phyloP scores from a whole-genome alignment of 2,113 vertebrate species.

The Poecilia latipinna region DNA sequence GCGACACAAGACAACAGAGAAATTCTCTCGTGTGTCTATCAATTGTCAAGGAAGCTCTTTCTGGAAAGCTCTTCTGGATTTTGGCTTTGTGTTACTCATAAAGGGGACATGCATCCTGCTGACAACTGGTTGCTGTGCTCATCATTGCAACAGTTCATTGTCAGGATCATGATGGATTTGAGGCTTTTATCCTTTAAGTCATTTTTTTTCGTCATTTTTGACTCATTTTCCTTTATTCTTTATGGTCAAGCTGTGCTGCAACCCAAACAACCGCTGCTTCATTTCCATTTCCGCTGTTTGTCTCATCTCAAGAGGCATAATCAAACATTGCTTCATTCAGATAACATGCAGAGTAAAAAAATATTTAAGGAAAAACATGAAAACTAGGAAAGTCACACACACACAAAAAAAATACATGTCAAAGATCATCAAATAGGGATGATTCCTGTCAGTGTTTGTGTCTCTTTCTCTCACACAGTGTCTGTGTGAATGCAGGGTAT shows the following conservation, averaged over 20 bases:
- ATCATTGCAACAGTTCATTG: slow-evolving; percentile 55
- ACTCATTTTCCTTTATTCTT: slow-evolving; percentile 1
- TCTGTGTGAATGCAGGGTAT: not conserved
- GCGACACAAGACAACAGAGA: slow-evolving; percentile 46
- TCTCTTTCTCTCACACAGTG: not conserved
- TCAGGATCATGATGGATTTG: slow-evolving; percentile 52
- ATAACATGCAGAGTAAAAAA: slow-evolving; percentile 4
- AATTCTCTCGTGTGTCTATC: slow-evolving; percentile 49
- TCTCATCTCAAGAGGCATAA: not conserved
- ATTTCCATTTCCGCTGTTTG: slow-evolving; percentile 6
- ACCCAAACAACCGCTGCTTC: slow-evolving; percentile 21
- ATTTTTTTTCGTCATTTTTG: slow-evolving; percentile 16
- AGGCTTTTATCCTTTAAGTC: slow-evolving; percentile 48
- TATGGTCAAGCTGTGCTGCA: slow-evolving; percentile 43
- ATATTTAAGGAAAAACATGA: slow-evolving; percentile 12
- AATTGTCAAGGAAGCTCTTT: slow-evolving; percentile 52
- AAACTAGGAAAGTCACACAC: not conserved
- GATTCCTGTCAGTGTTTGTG: not conserved
- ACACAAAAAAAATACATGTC: slow-evolving; percentile 3
- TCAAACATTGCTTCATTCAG: slow-evolving; percentile 14
- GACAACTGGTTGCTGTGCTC: slow-evolving; percentile 48
- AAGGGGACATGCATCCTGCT: slow-evolving; percentile 41
- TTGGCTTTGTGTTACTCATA: slow-evolving; percentile 55
- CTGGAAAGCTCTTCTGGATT: slow-evolving; percentile 41
- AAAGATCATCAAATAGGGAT: slow-evolving; percentile 3